Percentiles rank a stretch among this genome's conserved stretches.
Conservation (phyloP, 2,797 vertebrate genomes). For the Neosalanx taihuensis region DNA sequence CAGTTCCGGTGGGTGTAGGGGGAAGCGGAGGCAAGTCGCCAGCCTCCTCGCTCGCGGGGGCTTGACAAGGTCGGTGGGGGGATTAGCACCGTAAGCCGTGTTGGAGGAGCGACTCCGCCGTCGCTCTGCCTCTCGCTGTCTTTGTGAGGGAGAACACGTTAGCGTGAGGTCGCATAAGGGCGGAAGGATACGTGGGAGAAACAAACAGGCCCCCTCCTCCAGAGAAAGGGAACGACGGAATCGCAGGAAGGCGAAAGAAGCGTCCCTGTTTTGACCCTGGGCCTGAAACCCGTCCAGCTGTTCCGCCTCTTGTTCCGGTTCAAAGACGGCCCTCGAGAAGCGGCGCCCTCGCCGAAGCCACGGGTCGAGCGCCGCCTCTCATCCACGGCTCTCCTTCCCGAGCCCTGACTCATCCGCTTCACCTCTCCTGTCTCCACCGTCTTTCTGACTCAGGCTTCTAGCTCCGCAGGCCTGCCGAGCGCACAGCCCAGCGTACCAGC, state of each 20-base stretch:
- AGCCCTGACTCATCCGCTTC: conserved; percentile 39
- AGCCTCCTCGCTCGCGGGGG: conserved; percentile 40
- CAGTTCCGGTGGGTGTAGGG: conserved; percentile 21
- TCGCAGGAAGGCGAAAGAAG: not conserved
- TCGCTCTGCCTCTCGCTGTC: conserved; percentile 36
- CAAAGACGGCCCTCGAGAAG: conserved; percentile 39
- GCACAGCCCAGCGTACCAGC: too few relatives aligned
- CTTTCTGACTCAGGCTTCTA: conserved; percentile 35
- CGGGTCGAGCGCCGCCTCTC: conserved; percentile 26
- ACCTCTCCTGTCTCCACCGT: conserved; percentile 43
- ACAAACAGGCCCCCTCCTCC: too few relatives aligned
- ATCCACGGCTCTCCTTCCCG: conserved; percentile 21
- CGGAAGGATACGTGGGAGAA: conserved; percentile 19
- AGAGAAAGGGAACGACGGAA: conserved; percentile 1
- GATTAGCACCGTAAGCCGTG: conserved; percentile 56
- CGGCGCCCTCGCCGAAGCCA: conserved; percentile 36
- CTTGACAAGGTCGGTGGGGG: conserved; percentile 43
- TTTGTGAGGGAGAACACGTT: conserved; percentile 30
- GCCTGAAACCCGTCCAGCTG: too few relatives aligned
- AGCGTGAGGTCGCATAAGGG: conserved; percentile 26
- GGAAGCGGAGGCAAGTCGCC: conserved; percentile 31
- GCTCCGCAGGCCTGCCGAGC: conserved; percentile 30
- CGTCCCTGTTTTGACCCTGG: too few relatives aligned
- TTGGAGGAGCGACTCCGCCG: conserved; percentile 40
- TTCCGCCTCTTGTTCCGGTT: not conserved